These are phyloP conservation scores for Pituophis catenifer DNA, from an alignment of 2,113 vertebrate species.

Conservation along the genomic window DNA sequence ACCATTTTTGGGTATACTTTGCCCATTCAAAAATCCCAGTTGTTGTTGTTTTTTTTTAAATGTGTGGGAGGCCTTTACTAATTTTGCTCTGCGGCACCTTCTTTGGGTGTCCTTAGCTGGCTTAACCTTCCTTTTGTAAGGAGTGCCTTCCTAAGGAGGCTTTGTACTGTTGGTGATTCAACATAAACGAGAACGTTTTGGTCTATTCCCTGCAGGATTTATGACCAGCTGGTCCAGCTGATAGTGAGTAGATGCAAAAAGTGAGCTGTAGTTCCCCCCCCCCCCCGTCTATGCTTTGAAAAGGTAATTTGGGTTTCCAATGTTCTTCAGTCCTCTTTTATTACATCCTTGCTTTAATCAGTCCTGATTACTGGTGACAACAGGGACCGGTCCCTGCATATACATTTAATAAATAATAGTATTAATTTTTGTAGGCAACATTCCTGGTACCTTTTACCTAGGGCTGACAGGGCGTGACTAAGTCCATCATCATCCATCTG, in stretches of 20 bases:
- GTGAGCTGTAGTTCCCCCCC: neutral
- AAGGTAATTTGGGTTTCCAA: neutral
- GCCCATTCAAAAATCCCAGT: neutral
- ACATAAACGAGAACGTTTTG: conserved; percentile 1
- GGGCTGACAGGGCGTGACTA: neutral
- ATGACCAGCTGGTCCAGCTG: neutral
- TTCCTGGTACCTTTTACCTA: neutral
- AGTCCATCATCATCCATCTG: neutral
- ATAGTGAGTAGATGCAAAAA: neutral
- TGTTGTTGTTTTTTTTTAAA: neutral
- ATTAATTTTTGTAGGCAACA: neutral
- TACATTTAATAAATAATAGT: neutral
- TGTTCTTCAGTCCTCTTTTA: neutral
- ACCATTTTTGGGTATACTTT: too few species aligned
- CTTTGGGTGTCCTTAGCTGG: neutral
- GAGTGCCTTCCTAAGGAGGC: neutral
- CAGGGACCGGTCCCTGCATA: neutral
- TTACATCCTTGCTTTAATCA: neutral
- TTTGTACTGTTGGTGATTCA: neutral
- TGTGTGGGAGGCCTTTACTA: neutral
- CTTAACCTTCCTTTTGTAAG: neutral
- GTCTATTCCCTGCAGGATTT: conserved; percentile 10
- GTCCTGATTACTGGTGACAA: neutral
- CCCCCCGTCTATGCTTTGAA: neutral
- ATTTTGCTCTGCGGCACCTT: neutral